Percentiles rank a stretch among this genome's conserved stretches.
Conservation (phyloP, 1,140 invertebrate genomes). For the Venustaconcha ellipsiformis region DNA sequence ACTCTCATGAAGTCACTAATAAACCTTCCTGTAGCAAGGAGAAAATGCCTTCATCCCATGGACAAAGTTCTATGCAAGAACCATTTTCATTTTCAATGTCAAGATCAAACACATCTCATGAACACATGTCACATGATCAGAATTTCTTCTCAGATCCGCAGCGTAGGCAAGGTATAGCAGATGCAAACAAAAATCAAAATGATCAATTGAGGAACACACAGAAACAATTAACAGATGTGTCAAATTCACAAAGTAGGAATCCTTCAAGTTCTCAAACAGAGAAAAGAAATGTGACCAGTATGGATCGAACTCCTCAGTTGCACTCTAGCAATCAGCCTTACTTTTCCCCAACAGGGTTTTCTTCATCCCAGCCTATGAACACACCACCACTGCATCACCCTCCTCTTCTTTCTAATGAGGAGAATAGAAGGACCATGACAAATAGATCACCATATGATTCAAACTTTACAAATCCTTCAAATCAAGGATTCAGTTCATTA, state of each 20-base stretch:
- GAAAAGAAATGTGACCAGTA: slow-evolving; percentile 18
- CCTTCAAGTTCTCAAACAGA: slow-evolving; percentile 2
- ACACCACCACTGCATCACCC: slow-evolving; percentile 44
- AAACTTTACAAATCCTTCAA: slow-evolving; percentile 30
- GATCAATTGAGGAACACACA: slow-evolving; percentile 27
- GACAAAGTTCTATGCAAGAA: slow-evolving; percentile 22
- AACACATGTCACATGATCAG: slow-evolving; percentile 17
- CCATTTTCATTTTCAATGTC: slow-evolving; percentile 12
- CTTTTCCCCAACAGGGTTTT: slow-evolving; percentile 35
- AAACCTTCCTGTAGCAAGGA: slow-evolving; percentile 32
- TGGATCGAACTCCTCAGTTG: slow-evolving; percentile 32
- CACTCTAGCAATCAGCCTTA: slow-evolving; percentile 34
- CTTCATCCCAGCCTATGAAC: slow-evolving; percentile 35
- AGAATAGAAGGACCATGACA: slow-evolving; percentile 25
- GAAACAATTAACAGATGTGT: too few species aligned
- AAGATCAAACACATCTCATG: slow-evolving; percentile 1
- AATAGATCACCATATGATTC: slow-evolving; percentile 37
- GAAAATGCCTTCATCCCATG: slow-evolving; percentile 20
- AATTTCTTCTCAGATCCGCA: slow-evolving; percentile 28
- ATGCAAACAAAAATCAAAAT: slow-evolving; percentile 26
- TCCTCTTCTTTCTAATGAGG: slow-evolving; percentile 34
- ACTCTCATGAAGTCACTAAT: slow-evolving; percentile 11
- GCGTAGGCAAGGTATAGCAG: slow-evolving; percentile 12
- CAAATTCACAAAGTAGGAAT: too few species aligned
- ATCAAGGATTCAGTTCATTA: slow-evolving; percentile 41